phyloP scores from a whole-genome alignment of 2,797 vertebrate genomes.

The Pseudochirops corinnae region DNA sequence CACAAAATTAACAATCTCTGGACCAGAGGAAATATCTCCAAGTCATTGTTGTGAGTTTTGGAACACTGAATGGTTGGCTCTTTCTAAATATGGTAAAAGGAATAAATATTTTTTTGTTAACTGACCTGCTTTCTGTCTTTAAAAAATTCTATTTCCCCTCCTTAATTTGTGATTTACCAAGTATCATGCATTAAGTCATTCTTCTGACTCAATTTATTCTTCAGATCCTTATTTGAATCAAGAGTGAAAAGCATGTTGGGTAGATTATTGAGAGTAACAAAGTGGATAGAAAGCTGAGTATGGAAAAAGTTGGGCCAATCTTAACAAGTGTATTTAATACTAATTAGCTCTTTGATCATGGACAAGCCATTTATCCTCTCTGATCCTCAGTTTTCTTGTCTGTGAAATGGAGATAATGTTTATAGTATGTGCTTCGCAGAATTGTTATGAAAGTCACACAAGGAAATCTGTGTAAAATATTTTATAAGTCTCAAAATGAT shows the following conservation, averaged over 20 bases:
- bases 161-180: conserved; percentile 37
- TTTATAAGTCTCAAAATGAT: background rate
- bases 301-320: background rate
- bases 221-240: background rate
- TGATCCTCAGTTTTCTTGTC: background rate
- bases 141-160: conserved; percentile 25
- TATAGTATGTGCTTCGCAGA: background rate
- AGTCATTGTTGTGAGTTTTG: background rate
- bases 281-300: background rate
- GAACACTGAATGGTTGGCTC: background rate
- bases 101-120: background rate
- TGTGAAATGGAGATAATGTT: background rate
- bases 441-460: background rate
- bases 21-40: background rate
- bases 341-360: background rate
- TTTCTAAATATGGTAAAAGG: background rate
- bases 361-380: background rate
- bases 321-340: background rate
- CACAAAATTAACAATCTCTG: background rate
- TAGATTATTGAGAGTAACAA: background rate
- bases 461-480: background rate
- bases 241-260: background rate
- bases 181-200: background rate
- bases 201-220: conserved; percentile 30
- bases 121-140: background rate